These are phyloP conservation scores for Aphelinus atriplicis DNA, from an alignment of 1,140 invertebrate genomes.

Conservation along the genomic window DNA sequence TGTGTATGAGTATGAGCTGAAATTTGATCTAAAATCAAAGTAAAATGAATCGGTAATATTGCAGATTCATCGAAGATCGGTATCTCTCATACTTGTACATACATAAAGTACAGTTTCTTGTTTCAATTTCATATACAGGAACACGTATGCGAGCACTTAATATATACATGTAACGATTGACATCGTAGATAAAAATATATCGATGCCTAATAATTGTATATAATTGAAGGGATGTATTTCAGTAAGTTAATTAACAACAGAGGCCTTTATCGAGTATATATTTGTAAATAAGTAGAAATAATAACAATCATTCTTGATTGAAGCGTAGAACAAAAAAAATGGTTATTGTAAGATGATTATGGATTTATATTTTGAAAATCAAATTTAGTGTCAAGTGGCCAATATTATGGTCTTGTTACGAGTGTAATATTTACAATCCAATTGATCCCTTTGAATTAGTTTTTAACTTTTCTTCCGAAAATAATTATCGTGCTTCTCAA, in stretches of 20 bases:
- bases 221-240: conserved; percentile 46
- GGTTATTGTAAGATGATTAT: background rate
- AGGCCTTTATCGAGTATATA: conserved; percentile 46
- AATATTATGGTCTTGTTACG: conserved; percentile 33
- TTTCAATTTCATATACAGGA: background rate
- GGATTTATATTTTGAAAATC: conserved; percentile 6
- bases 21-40: too few species aligned
- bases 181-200: conserved; percentile 34
- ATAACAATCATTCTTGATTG: conserved; percentile 15
- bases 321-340: conserved; percentile 8
- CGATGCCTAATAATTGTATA: conserved; percentile 47
- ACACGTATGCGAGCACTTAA: conserved; percentile 29
- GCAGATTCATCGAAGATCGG: too few species aligned
- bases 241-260: conserved; percentile 45
- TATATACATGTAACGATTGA: conserved; percentile 41
- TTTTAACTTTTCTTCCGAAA: conserved; percentile 49
- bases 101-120: conserved; percentile 30
- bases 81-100: conserved; percentile 30
- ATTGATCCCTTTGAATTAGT: conserved; percentile 46
- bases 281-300: conserved; percentile 48
- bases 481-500: conserved; percentile 27
- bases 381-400: conserved; percentile 15
- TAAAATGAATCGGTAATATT: too few species aligned
- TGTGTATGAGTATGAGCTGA: too few species aligned
- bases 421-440: conserved; percentile 30